phyloP scores from a whole-genome alignment of 2,888 invertebrate species.

The Oligia fasciuncula region DNA sequence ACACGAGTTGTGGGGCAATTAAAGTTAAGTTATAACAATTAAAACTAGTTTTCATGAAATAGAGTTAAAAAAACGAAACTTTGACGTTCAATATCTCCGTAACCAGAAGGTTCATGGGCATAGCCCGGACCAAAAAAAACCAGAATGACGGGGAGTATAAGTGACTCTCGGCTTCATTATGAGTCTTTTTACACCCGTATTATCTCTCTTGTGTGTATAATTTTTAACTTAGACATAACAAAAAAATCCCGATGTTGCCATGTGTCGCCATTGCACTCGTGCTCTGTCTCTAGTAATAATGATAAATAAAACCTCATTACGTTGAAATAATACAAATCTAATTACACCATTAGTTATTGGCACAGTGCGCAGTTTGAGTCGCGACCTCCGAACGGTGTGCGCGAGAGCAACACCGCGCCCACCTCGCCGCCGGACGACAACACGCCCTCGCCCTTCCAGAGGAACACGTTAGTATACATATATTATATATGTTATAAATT shows the following conservation, averaged over 20 bases:
- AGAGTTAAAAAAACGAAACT: neutral
- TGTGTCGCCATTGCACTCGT: too few relatives aligned
- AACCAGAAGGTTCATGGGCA: too few relatives aligned
- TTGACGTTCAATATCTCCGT: too few relatives aligned
- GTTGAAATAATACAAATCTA: neutral
- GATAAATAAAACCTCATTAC: neutral
- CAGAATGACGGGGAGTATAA: neutral
- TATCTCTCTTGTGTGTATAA: neutral
- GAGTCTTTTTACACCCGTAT: neutral
- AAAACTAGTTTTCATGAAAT: neutral
- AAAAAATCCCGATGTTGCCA: neutral
- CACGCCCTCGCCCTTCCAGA: constrained; percentile 82
- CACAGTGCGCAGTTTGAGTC: constrained; percentile 78
- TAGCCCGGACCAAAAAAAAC: neutral
- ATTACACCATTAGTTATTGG: constrained; percentile 43
- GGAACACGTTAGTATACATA: constrained; percentile 79
- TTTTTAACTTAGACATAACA: neutral
- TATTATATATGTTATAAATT: too few relatives aligned
- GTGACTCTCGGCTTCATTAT: neutral
- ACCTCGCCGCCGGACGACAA: constrained; percentile 84
- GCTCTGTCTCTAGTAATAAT: neutral
- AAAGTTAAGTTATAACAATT: neutral
- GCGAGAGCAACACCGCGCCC: constrained; percentile 82
- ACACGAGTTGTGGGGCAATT: neutral
- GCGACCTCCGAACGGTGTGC: constrained; percentile 74